Percentiles rank a stretch among this genome's conserved stretches.
These are phyloP conservation scores for Achroia grisella DNA, from an alignment of 1,140 invertebrate species.

Conservation along the genomic window DNA sequence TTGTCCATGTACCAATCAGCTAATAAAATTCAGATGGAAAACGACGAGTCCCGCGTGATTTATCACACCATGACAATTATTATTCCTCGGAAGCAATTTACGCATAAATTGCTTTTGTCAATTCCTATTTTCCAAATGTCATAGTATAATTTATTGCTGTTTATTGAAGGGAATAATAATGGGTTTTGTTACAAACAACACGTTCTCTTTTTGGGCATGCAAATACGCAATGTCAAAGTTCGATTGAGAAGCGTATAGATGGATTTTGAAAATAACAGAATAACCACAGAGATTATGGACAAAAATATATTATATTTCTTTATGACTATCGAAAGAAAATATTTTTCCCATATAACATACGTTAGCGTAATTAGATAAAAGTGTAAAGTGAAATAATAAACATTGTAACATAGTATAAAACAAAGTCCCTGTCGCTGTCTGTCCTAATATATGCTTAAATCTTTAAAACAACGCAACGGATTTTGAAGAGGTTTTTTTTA, in stretches of 20 bases:
- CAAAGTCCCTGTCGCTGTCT: too few species aligned
- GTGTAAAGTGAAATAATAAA: too few species aligned
- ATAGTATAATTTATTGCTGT: constrained; percentile 33
- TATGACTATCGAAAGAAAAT: neutral
- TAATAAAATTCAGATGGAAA: neutral
- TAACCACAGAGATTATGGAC: too few species aligned
- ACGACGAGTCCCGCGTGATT: constrained; percentile 15
- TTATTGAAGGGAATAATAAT: constrained; percentile 23
- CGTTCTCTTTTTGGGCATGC: neutral
- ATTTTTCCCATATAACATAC: neutral
- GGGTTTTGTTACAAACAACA: constrained; percentile 1
- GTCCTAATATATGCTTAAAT: too few species aligned
- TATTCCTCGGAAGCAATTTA: constrained; percentile 37
- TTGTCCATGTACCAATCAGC: too few species aligned
- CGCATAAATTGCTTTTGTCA: constrained; percentile 43
- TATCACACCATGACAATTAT: constrained; percentile 28
- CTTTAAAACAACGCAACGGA: too few species aligned
- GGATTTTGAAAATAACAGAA: too few species aligned
- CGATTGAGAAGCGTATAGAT: too few species aligned
- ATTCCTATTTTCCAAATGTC: constrained; percentile 40
- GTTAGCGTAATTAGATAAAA: constrained; percentile 5
- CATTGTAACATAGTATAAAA: too few species aligned
- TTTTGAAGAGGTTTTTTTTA: too few species aligned
- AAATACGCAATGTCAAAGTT: neutral
- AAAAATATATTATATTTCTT: neutral